phyloP scores from a whole-genome alignment of 2,113 vertebrate genomes.

The Tylochromis polylepis region DNA sequence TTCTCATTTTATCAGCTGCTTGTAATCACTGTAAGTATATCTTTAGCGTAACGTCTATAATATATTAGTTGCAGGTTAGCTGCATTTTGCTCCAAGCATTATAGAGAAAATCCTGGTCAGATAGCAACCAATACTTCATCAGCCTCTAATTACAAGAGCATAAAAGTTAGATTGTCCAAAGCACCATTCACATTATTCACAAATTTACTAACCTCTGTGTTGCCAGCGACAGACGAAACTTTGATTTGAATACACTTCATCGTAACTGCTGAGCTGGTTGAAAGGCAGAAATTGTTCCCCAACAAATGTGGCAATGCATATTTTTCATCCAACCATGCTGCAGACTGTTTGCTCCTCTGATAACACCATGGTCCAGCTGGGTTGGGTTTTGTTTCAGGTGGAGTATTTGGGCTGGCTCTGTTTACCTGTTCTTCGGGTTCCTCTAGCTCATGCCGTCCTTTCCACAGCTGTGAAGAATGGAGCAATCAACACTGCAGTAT shows the following conservation, averaged over 20 bases:
- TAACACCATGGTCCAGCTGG: background rate
- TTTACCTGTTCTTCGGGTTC: background rate
- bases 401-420: background rate
- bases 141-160: background rate
- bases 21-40: background rate
- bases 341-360: background rate
- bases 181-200: background rate
- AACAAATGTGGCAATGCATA: background rate
- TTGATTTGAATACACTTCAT: background rate
- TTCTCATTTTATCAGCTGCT: background rate
- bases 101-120: background rate
- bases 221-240: background rate
- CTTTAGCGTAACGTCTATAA: background rate
- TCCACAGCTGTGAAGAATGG: background rate
- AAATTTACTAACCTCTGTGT: background rate
- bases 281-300: background rate
- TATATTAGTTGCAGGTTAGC: background rate
- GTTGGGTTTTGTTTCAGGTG: background rate
- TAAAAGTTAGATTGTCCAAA: background rate
- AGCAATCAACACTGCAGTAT: background rate
- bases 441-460: background rate
- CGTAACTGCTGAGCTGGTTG: background rate
- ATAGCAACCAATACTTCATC: background rate
- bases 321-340: background rate
- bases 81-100: background rate